Percentiles rank a stretch among this genome's conserved stretches.
These are phyloP conservation scores for Alaudala cheleensis DNA, from an alignment of 2,113 vertebrate species.

Conservation along the genomic window DNA sequence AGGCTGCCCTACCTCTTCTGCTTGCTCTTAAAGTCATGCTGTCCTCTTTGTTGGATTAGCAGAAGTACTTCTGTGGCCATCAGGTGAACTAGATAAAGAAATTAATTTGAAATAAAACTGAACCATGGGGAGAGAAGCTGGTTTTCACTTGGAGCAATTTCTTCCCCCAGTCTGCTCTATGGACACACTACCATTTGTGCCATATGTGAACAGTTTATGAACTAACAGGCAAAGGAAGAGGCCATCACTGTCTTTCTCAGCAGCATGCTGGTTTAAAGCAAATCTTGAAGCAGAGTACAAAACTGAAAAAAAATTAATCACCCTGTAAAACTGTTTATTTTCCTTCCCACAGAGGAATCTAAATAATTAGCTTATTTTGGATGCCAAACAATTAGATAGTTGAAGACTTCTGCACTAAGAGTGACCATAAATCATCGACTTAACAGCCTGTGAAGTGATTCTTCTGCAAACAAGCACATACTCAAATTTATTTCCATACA, in stretches of 20 bases:
- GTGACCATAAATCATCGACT: not conserved
- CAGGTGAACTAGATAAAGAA: constrained; percentile 23
- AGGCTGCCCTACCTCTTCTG: not conserved
- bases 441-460: not conserved
- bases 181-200: not conserved
- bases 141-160: not conserved
- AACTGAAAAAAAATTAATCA: not conserved
- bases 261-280: not conserved
- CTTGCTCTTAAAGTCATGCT: not conserved
- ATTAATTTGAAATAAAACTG: not conserved
- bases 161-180: not conserved
- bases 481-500: not conserved
- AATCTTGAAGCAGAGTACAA: not conserved
- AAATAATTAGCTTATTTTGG: not conserved
- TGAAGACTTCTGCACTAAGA: not conserved
- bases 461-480: not conserved
- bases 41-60: not conserved
- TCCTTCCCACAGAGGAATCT: not conserved
- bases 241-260: not conserved
- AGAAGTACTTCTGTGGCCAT: not conserved
- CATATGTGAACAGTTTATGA: not conserved
- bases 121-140: not conserved
- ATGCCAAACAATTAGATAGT: not conserved
- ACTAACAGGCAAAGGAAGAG: not conserved
- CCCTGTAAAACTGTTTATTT: not conserved